phyloP scores from a whole-genome alignment of 2,888 invertebrate species.

The Deroplatys truncata region DNA sequence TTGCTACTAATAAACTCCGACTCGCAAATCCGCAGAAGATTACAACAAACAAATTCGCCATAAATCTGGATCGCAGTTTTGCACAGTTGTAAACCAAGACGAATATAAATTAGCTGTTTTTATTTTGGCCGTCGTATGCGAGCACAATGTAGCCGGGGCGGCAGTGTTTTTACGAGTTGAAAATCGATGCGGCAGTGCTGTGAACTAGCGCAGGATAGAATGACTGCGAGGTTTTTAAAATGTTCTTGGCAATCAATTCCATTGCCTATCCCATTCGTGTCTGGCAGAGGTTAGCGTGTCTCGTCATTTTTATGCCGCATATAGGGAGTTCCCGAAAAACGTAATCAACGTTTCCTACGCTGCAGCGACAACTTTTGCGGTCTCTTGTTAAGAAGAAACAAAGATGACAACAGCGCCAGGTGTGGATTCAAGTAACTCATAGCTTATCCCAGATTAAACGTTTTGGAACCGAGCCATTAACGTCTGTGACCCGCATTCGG shows the following conservation, averaged over 20 bases:
- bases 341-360: neutral
- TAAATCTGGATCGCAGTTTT: neutral
- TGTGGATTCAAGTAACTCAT: too few relatives aligned
- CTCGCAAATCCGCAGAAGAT: too few relatives aligned
- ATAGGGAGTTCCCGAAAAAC: neutral
- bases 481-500: too few relatives aligned
- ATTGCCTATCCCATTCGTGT: neutral
- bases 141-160: too few relatives aligned
- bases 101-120: neutral
- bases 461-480: too few relatives aligned
- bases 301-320: neutral
- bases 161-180: neutral
- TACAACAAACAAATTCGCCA: neutral
- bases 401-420: neutral
- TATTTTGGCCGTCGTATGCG: neutral
- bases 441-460: too few relatives aligned
- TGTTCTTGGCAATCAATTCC: neutral
- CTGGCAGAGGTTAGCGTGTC: neutral
- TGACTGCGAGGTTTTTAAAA: neutral
- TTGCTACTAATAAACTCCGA: too few relatives aligned
- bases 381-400: neutral
- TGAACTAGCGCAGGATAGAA: neutral
- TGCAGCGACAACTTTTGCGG: neutral
- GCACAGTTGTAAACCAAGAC: neutral
- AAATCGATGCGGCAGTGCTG: neutral